Base-by-base conservation (phyloP, 2,113 vertebrate species). In the Paedocypris sp. region DNA sequence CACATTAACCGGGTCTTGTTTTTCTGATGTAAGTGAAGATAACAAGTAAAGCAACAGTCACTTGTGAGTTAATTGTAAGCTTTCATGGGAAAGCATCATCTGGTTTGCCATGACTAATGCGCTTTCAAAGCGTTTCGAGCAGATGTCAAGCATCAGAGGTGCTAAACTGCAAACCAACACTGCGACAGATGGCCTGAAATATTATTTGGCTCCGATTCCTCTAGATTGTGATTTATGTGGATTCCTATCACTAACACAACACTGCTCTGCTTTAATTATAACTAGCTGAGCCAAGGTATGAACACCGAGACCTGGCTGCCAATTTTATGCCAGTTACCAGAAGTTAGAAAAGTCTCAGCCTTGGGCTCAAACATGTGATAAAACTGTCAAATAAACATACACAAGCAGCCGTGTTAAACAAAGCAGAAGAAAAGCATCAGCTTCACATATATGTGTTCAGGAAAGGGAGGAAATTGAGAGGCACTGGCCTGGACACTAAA, bases 71-170 rank as follows among this genome's bases (percentile, higher is more conserved):
- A 22, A 13, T 43, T 43, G 28, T 22, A 12, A 20, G 39, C 7
- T 25, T 19, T 43, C 20, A 31, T 42, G 15, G 15, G 16, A 57
- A 25, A 10, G 9, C 16, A 43, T 57, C 18, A 57, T 57, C 26
- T 22, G 26, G 26, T 58, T 58, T 58, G 43, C 43, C 54, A 18
- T 58, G 54, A 58, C 39, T 45, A 45, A 58, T 43, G 26, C 39
- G 4, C 54, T 58, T 41, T 58, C 26, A 32, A 43, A 13, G 11
- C 16, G 4, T 56, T 58, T 43, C 26, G 43, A 58, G 39, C 54
- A 58, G 54, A 58, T 58, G 53, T 22, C 53, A 43, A 8, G 38
- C 23, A 28, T 26, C 11, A 49, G 46, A 49, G 31, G 26, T 49
- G 46, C 19, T 12, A 31, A 18, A 49, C 4, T 10, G 22, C 36